phyloP scores from a whole-genome alignment of 1,140 invertebrate species.

The Drosophila varians region DNA sequence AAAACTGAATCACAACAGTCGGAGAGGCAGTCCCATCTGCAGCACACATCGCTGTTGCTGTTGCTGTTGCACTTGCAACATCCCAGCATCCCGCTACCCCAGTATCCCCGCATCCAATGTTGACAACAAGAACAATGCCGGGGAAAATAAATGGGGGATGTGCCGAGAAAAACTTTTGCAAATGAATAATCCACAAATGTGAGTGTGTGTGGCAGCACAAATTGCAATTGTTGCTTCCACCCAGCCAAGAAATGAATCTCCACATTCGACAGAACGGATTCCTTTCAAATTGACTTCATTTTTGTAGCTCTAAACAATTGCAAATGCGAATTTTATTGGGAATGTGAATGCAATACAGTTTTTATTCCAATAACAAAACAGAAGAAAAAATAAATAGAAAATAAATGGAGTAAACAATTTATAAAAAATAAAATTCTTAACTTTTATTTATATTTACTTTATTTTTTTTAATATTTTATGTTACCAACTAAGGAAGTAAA shows the following conservation, averaged over 20 bases:
- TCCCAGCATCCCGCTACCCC: too few relatives aligned
- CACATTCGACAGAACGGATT: conserved; percentile 9
- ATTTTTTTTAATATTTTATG: not conserved
- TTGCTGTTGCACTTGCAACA: conserved; percentile 16
- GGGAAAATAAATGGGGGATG: conserved; percentile 32
- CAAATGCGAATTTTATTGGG: not conserved
- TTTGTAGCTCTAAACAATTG: not conserved
- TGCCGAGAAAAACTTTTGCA: conserved; percentile 62
- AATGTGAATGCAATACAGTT: not conserved
- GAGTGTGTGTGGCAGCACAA: conserved; percentile 71
- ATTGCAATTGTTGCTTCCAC: conserved; percentile 77
- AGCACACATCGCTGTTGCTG: conserved; percentile 34
- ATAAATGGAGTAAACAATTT: too few relatives aligned
- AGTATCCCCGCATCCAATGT: conserved; percentile 6
- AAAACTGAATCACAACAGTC: conserved; percentile 46
- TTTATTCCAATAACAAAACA: not conserved
- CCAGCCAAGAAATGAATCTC: conserved; percentile 58
- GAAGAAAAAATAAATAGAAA: not conserved
- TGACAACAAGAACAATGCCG: conserved; percentile 50
- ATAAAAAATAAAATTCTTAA: not conserved
- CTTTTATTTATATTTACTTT: not conserved
- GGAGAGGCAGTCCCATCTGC: conserved; percentile 15
- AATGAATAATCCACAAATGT: conserved; percentile 73
- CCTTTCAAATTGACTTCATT: not conserved
- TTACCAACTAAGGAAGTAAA: not conserved